phyloP scores from a whole-genome alignment of 2,888 invertebrate species.

The Athripsodes cinereus region DNA sequence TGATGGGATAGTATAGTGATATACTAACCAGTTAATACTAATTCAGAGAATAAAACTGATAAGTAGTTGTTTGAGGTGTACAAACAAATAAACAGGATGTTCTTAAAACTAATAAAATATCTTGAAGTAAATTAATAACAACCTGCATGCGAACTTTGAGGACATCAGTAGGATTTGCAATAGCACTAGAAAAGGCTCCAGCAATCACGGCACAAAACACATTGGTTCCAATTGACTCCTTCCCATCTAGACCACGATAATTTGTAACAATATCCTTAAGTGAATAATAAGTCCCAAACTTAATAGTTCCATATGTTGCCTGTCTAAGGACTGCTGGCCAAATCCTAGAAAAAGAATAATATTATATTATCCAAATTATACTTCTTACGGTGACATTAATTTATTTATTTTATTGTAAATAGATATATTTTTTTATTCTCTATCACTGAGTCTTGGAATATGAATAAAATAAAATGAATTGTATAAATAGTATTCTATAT shows the following conservation, averaged over 20 bases:
- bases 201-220: slow-evolving; percentile 78
- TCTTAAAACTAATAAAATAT: background rate
- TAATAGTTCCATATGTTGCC: slow-evolving; percentile 93
- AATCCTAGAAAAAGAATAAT: slow-evolving; percentile 71
- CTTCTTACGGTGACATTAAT: too few relatives aligned
- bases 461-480: too few relatives aligned
- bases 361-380: too few relatives aligned
- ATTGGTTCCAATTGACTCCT: slow-evolving; percentile 58
- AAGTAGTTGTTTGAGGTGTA: too few relatives aligned
- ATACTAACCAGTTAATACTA: too few relatives aligned
- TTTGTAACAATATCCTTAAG: slow-evolving; percentile 66
- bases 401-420: too few relatives aligned
- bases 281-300: slow-evolving; percentile 93
- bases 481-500: too few relatives aligned
- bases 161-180: slow-evolving; percentile 95
- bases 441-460: too few relatives aligned
- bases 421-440: too few relatives aligned
- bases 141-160: slow-evolving; percentile 95
- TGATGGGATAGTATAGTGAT: too few relatives aligned
- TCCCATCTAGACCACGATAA: slow-evolving; percentile 45
- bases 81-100: too few relatives aligned
- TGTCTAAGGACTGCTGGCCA: slow-evolving; percentile 89
- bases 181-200: slow-evolving; percentile 88
- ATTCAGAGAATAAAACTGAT: too few relatives aligned
- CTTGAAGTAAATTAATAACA: slow-evolving; percentile 23